Conservation (phyloP, 2,888 invertebrate genomes). For the Caenorhabditis macrosperma region DNA sequence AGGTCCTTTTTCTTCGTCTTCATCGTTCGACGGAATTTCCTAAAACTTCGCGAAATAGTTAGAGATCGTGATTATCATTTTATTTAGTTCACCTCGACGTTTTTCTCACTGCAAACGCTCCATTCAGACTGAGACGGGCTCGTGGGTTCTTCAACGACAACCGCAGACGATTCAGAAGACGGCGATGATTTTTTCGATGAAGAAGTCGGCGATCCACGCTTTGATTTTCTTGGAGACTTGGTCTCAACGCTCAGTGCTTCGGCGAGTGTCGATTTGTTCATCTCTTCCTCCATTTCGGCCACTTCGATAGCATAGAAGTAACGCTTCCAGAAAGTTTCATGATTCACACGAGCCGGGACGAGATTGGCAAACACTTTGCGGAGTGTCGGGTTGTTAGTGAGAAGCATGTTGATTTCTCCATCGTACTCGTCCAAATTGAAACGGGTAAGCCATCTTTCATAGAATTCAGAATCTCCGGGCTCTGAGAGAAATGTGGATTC, state of each 20-base stretch:
- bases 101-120: conserved; percentile 71
- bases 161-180: conserved; percentile 52
- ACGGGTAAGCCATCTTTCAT: conserved; percentile 40
- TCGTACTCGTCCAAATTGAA: conserved; percentile 72
- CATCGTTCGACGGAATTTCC: conserved; percentile 55
- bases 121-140: conserved; percentile 69
- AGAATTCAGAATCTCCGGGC: conserved; percentile 60
- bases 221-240: conserved; percentile 42
- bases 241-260: conserved; percentile 66
- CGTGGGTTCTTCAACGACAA: conserved; percentile 65
- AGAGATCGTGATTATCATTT: background rate
- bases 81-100: conserved; percentile 54
- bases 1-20: conserved; percentile 57
- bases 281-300: conserved; percentile 74
- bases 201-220: conserved; percentile 18
- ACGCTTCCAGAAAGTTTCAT: conserved; percentile 88
- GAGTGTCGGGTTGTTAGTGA: conserved; percentile 84
- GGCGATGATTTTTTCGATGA: conserved; percentile 53
- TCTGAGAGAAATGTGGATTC: conserved; percentile 68
- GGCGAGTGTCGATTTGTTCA: conserved; percentile 60
- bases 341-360: conserved; percentile 84
- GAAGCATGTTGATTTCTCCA: conserved; percentile 83
- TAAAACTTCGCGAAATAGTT: conserved; percentile 14
- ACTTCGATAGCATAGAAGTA: conserved; percentile 86
- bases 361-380: conserved; percentile 85